phyloP scores from a whole-genome alignment of 2,113 vertebrate species.

The Motacilla tschutschensis region DNA sequence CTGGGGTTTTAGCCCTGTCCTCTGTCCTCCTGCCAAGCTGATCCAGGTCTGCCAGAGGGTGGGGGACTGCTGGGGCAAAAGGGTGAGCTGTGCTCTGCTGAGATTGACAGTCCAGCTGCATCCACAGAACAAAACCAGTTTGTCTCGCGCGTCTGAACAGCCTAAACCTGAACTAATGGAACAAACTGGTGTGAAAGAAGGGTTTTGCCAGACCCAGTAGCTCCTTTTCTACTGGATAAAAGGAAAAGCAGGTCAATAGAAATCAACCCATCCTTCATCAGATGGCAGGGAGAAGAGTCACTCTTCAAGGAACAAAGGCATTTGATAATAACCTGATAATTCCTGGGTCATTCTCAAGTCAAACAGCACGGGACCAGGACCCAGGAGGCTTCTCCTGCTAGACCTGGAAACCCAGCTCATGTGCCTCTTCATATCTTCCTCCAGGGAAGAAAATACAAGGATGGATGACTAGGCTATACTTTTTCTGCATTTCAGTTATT shows the following conservation, averaged over 20 bases:
- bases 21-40: neutral
- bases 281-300: neutral
- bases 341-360: neutral
- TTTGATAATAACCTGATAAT: neutral
- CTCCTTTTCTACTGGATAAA: neutral
- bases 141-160: neutral
- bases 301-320: neutral
- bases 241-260: neutral
- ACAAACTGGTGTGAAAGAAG: constrained; percentile 44
- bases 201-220: neutral
- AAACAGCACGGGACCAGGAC: neutral
- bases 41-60: neutral
- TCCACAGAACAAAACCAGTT: constrained; percentile 35
- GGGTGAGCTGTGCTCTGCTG: neutral
- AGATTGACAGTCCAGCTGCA: constrained; percentile 54
- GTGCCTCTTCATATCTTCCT: neutral
- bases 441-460: neutral
- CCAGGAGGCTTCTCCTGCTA: neutral
- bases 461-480: neutral
- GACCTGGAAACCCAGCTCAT: neutral
- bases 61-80: neutral
- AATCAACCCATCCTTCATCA: neutral
- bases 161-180: constrained; percentile 43
- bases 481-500: neutral
- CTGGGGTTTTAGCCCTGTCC: neutral